Evolutionary conservation across 2,113 vertebrate species (phyloP), one percentile per base, ranked within the genome.

Genomic region (Ammospiza caudacuta): DNA sequence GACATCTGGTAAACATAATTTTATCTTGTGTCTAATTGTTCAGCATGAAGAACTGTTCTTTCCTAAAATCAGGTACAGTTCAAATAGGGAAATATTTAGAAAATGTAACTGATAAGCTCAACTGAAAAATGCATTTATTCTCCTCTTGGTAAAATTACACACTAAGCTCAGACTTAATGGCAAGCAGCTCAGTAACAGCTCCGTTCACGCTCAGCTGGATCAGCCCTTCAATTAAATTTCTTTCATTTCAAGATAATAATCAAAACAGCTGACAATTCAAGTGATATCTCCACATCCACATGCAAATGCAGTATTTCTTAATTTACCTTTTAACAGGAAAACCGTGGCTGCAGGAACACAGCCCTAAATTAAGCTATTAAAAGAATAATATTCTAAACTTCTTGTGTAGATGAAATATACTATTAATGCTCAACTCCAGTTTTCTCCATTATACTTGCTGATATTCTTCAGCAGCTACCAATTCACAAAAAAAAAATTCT

Each of bases 171-270:
- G 55, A 47, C 25, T 94, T 70, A 83, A 80, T 9, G 35, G 68
- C 80, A 92, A 88, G 51, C 22, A 69, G 55, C 82, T 82, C 78
- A 52, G 27, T 81, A 91, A 67, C 61, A 81, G 44, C 73, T 89
- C 43, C 0, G 33, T 78, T 94, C 57, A 84, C 0, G 5, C 77
- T 95, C 61, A 78, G 74, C 28, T 95, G 78, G 74, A 94, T 91
- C 77, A 87, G 68, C 55, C 63, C 69, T 90, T 96, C 92, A 81
- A 83, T 77, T 94, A 69, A 52, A 62, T 80, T 59, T 85, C 46
- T 86, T 94, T 94, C 43, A 90, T 90, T 92, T 83, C 68, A 79
- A 80, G 76, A 54, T 74, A 90, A 77, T 72, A 95, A 90, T 92
- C 83, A 85, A 80, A 95, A 70, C 68, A 93, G 44, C 79, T 74